These are phyloP conservation scores for Drosophila falleni DNA, from an alignment of 2,888 invertebrate genomes.

Conservation along the genomic window DNA sequence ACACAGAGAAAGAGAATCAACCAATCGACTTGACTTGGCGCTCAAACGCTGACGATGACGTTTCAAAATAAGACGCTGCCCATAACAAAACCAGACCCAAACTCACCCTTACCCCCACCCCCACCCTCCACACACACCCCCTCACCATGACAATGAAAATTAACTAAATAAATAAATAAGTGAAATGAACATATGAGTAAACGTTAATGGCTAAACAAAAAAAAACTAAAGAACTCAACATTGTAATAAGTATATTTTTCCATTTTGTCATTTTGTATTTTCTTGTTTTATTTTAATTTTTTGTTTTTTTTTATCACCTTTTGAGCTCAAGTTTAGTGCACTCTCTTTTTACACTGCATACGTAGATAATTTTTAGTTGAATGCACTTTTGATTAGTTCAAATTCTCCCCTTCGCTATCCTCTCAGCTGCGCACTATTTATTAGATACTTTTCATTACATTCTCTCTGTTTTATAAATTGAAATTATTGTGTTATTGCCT, in stretches of 20 bases:
- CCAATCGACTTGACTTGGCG: conserved; percentile 24
- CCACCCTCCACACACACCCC: background rate
- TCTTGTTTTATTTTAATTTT: background rate
- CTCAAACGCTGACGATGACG: conserved; percentile 73
- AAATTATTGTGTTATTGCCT: background rate
- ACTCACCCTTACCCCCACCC: conserved; percentile 2
- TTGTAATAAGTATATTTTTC: conserved; percentile 17
- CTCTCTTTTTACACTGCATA: conserved; percentile 16
- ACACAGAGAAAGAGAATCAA: conserved; percentile 6
- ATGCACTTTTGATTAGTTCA: conserved; percentile 73
- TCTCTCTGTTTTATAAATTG: background rate
- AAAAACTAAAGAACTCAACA: conserved; percentile 13
- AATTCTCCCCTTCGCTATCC: background rate
- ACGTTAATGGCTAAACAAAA: background rate
- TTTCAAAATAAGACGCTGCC: conserved; percentile 62
- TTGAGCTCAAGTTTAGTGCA: conserved; percentile 24
- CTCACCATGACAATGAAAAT: conserved; percentile 68
- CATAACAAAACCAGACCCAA: conserved; percentile 14
- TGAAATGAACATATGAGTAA: background rate
- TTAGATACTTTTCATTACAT: background rate
- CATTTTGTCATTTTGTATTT: conserved; percentile 3
- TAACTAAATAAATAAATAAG: conserved; percentile 1
- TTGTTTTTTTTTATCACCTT: conserved; percentile 15
- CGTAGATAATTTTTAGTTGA: conserved; percentile 68
- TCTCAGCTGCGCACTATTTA: conserved; percentile 2